Conservation (phyloP, 2,888 invertebrate genomes). For the Sminthurinus aureus region DNA sequence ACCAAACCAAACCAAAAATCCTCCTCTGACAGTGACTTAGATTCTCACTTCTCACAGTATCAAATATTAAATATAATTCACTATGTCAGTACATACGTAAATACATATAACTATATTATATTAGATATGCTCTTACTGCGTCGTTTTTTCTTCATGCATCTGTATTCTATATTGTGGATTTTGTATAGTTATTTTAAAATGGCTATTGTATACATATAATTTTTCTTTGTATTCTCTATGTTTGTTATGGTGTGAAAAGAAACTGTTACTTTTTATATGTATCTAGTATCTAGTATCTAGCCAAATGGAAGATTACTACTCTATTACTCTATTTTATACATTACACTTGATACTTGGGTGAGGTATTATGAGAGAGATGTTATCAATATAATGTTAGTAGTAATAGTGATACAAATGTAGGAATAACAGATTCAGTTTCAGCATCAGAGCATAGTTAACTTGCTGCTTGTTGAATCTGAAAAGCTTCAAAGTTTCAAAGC, state of each 20-base stretch:
- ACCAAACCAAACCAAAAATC: background rate
- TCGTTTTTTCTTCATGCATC: no score
- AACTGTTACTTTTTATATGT: background rate
- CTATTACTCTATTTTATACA: background rate
- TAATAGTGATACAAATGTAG: background rate
- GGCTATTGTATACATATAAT: no score
- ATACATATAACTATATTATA: background rate
- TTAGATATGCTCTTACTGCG: no score
- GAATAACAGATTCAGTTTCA: slow-evolving; percentile 17
- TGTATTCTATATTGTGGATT: no score
- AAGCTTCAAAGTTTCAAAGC: background rate
- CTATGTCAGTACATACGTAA: background rate
- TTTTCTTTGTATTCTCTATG: background rate
- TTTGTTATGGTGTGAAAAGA: background rate
- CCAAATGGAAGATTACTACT: background rate
- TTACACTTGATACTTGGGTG: no score
- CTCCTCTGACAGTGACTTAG: background rate
- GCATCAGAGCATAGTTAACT: background rate
- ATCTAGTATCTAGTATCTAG: background rate
- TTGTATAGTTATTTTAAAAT: no score
- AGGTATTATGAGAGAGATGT: background rate
- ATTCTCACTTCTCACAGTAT: no score
- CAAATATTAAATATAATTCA: background rate
- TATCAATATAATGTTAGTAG: background rate
- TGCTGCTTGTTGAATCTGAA: background rate